phyloP scores from a whole-genome alignment of 2,113 vertebrate species.

The Nothocercus nigrocapillus region DNA sequence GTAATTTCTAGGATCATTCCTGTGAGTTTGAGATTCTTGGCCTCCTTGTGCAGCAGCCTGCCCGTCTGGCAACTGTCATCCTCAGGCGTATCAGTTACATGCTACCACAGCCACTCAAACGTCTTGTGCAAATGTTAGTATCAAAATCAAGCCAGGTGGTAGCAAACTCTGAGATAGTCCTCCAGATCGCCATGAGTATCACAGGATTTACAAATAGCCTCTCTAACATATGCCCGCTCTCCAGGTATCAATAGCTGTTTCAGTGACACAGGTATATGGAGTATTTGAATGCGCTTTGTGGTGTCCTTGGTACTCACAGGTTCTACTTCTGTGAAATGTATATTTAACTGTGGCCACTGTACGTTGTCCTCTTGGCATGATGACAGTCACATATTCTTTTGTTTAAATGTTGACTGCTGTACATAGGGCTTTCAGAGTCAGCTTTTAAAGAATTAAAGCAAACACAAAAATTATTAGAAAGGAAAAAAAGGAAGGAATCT shows the following conservation, averaged over 20 bases:
- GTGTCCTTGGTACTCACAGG: neutral
- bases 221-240: neutral
- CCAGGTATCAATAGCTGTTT: neutral
- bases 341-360: neutral
- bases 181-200: neutral
- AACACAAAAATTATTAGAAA: neutral
- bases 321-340: neutral
- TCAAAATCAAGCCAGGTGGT: conserved; percentile 31
- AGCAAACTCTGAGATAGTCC: neutral
- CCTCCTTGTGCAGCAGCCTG: conserved; percentile 46
- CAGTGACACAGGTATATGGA: neutral
- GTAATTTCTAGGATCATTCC: conserved; percentile 44
- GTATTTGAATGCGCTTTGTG: neutral
- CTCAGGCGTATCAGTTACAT: conserved; percentile 57
- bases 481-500: neutral
- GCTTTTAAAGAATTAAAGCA: conserved; percentile 10
- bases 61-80: conserved; percentile 60
- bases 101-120: conserved; percentile 28
- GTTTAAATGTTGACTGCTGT: neutral
- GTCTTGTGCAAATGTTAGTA: conserved; percentile 28
- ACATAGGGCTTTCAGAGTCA: neutral
- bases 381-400: neutral
- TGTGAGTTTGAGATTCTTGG: conserved; percentile 51
- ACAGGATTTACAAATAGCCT: neutral
- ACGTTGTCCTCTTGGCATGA: neutral